Conservation (phyloP, 1,140 invertebrate species). For the Drosophila sulfurigaster region DNA sequence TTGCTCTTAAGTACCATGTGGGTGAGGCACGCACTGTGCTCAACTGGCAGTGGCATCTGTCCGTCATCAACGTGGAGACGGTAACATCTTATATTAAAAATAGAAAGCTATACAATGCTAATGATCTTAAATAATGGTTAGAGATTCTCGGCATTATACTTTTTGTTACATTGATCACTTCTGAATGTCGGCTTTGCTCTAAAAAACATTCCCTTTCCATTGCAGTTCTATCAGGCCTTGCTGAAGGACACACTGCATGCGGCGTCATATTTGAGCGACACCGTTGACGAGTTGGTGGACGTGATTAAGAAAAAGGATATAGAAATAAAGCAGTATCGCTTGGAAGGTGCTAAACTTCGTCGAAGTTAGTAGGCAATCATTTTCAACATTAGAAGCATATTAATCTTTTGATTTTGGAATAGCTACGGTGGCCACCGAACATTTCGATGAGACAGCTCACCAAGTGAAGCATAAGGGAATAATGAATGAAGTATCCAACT, state of each 20-base stretch:
- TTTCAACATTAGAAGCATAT: not conserved
- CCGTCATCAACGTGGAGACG: not conserved
- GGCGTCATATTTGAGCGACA: not conserved
- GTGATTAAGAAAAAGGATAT: constrained; percentile 65
- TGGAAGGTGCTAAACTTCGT: constrained; percentile 57
- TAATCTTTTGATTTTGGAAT: not conserved
- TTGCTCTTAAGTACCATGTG: constrained; percentile 64
- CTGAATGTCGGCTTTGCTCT: no score
- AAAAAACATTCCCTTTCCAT: not conserved
- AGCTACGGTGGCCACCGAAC: constrained; percentile 65
- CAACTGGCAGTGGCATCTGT: constrained; percentile 68
- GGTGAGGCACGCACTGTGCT: constrained; percentile 33
- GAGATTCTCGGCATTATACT: no score
- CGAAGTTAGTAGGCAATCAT: constrained; percentile 53
- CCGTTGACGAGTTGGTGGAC: constrained; percentile 19
- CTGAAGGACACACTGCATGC: constrained; percentile 3
- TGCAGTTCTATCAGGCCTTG: not conserved
- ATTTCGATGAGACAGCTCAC: constrained; percentile 54
- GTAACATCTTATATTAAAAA: constrained; percentile 18
- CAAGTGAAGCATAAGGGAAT: constrained; percentile 23
- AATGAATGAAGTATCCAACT: constrained; percentile 19
- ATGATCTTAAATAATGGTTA: no score
- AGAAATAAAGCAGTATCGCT: constrained; percentile 67
- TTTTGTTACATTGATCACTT: no score
- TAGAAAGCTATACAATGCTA: no score